Conservation (phyloP, 2,797 vertebrate species). For the Lepilemur septentrionalis region DNA sequence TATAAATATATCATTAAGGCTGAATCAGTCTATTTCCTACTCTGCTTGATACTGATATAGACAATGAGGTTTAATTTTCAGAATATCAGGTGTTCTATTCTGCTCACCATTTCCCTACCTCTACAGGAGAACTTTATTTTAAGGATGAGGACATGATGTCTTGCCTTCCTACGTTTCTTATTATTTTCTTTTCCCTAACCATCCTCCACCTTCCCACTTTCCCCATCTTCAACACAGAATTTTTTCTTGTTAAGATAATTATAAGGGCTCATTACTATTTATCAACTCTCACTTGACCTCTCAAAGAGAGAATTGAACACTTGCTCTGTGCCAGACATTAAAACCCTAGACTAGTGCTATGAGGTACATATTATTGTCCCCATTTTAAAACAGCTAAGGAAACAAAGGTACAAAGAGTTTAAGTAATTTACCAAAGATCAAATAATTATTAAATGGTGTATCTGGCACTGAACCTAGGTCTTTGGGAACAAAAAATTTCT, state of each 20-base stretch:
- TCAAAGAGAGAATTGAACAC: background rate
- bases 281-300: slow-evolving; percentile 7
- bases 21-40: slow-evolving; percentile 26
- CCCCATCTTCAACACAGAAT: background rate
- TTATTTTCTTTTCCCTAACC: slow-evolving; percentile 29
- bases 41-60: slow-evolving; percentile 14
- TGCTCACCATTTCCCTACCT: background rate
- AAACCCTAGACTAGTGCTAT: background rate
- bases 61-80: slow-evolving; percentile 46
- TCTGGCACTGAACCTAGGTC: background rate
- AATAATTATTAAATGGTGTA: background rate
- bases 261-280: background rate
- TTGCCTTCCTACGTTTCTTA: slow-evolving; percentile 1
- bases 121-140: slow-evolving; percentile 25
- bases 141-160: slow-evolving; percentile 15
- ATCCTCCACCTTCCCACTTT: slow-evolving; percentile 22
- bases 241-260: slow-evolving; percentile 35
- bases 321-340: background rate
- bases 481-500: background rate
- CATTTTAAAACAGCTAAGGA: slow-evolving; percentile 20
- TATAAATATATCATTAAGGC: slow-evolving; percentile 32
- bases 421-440: slow-evolving; percentile 15
- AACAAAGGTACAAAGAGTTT: slow-evolving; percentile 27
- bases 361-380: background rate
- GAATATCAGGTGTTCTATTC: slow-evolving; percentile 15